Conservation (phyloP, 2,888 invertebrate species). For the Cosmia trapezina region DNA sequence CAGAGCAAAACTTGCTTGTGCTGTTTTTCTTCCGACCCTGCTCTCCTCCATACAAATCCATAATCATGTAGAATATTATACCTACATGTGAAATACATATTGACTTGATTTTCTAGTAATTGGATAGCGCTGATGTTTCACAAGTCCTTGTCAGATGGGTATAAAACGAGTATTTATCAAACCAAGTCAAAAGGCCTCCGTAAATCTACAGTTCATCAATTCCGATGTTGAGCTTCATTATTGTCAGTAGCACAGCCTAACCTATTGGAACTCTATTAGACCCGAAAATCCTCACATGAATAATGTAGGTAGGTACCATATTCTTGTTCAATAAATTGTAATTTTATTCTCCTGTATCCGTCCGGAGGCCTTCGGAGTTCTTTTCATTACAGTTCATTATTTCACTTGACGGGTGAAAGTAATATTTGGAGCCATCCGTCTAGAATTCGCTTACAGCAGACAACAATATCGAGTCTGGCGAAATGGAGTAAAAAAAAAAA, state of each 20-base stretch:
- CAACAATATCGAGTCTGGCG: constrained; percentile 25
- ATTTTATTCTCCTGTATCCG: constrained; percentile 43
- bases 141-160: background rate
- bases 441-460: constrained; percentile 31
- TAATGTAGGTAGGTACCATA: constrained; percentile 40
- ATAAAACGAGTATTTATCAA: constrained; percentile 6
- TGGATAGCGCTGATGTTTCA: background rate
- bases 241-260: constrained; percentile 32
- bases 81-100: background rate
- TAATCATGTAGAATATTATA: background rate
- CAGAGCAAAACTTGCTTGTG: background rate
- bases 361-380: constrained; percentile 33
- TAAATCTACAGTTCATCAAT: constrained; percentile 36
- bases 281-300: constrained; percentile 38
- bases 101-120: background rate
- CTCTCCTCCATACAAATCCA: background rate
- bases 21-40: background rate
- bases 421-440: constrained; percentile 49
- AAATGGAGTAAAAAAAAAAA: constrained; percentile 19
- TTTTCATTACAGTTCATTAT: constrained; percentile 54
- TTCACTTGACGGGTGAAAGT: constrained; percentile 49
- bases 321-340: constrained; percentile 48
- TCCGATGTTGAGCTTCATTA: constrained; percentile 31
- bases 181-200: constrained; percentile 11
- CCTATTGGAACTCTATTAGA: constrained; percentile 41